These are phyloP conservation scores for Diplolepis rosae DNA, from an alignment of 2,888 invertebrate genomes.

Conservation along the genomic window DNA sequence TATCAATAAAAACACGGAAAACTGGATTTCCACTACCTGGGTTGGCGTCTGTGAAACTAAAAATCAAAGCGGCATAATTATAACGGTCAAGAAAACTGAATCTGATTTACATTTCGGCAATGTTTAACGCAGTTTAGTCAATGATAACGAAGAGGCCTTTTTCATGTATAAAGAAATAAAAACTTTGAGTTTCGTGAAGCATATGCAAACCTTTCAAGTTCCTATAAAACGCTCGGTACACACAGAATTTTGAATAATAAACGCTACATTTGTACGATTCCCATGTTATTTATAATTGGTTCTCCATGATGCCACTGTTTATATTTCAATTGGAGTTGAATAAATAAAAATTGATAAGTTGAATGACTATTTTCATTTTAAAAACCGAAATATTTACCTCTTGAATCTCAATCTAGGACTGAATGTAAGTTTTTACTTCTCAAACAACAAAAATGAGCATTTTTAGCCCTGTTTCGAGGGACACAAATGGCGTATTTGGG, in stretches of 20 bases:
- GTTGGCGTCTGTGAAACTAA: background rate
- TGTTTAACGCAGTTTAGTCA: background rate
- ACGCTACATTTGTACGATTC: background rate
- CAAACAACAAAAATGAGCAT: too few relatives aligned
- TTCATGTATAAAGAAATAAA: background rate
- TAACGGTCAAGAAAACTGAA: background rate
- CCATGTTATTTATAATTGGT: too few relatives aligned
- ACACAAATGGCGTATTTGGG: too few relatives aligned
- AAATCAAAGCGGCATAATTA: background rate
- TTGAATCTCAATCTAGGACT: too few relatives aligned
- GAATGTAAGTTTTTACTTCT: too few relatives aligned
- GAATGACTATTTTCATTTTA: too few relatives aligned
- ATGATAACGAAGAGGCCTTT: background rate
- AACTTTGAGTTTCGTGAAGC: background rate
- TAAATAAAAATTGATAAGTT: too few relatives aligned
- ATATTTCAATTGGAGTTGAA: too few relatives aligned
- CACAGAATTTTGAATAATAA: background rate
- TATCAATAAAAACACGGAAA: background rate
- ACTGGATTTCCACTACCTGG: background rate
- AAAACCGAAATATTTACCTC: too few relatives aligned
- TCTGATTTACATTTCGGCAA: background rate
- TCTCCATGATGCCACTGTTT: too few relatives aligned
- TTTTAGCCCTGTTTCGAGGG: too few relatives aligned
- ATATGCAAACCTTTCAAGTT: background rate
- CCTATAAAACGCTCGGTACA: background rate